Conservation (phyloP, 2,797 vertebrate genomes). For the Sebastolobus altivelis region DNA sequence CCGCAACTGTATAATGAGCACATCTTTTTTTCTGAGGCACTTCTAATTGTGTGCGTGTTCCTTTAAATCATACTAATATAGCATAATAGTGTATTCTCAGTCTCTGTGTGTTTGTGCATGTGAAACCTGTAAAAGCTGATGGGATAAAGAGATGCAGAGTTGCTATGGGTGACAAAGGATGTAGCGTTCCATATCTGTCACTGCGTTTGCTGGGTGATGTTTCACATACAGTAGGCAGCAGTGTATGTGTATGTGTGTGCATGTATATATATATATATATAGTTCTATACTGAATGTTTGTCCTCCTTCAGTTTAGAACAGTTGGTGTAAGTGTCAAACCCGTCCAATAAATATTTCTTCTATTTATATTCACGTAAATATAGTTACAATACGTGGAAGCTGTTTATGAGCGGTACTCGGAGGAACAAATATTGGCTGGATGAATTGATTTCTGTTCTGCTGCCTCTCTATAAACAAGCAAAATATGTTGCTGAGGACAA, state of each 20-base stretch:
- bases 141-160: conserved; percentile 40
- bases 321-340: conserved; percentile 32
- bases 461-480: conserved; percentile 35
- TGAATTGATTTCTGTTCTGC: conserved; percentile 46
- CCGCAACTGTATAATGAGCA: not conserved
- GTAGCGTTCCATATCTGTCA: conserved; percentile 60
- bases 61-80: not conserved
- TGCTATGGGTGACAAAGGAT: conserved; percentile 12
- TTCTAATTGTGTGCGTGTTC: conserved; percentile 1
- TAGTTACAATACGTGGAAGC: conserved; percentile 11
- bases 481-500: conserved; percentile 38
- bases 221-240: conserved; percentile 40
- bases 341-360: conserved; percentile 32
- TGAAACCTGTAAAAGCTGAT: conserved; percentile 29
- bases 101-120: conserved; percentile 16
- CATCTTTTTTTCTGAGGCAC: conserved; percentile 7
- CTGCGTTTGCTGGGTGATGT: conserved; percentile 46
- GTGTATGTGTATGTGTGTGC: not conserved
- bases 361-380: conserved; percentile 39
- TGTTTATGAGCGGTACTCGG: conserved; percentile 9
- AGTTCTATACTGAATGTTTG: not conserved
- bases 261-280: not conserved
- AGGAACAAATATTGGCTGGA: conserved; percentile 40
- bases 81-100: not conserved
- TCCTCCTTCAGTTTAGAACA: conserved; percentile 5